Base-by-base conservation (phyloP, 2,888 invertebrate genomes). In the Amiota mariae region DNA sequence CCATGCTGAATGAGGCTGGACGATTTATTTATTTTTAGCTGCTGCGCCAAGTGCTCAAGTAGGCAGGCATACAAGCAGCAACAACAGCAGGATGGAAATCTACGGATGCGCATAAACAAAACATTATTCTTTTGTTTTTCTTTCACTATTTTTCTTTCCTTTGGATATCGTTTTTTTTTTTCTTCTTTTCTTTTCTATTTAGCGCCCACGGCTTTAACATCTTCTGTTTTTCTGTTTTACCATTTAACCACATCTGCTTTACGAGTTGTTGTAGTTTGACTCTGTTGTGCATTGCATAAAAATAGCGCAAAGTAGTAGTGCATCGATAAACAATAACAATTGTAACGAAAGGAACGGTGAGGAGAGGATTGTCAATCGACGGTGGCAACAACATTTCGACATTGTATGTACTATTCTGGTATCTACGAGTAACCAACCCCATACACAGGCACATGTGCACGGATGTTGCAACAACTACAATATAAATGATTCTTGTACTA, bases 291-390 rank as follows among this genome's bases (percentile, higher is more conserved):
- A 20, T 36, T 9, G 67, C 83, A 83, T 82, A 78, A 83, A 83
- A 83, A 84, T 83, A 82, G 85, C 82, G 83, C 84, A 85, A 83
- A 83, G 83, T 83, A 83, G 83, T 83, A 85, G 83, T 83, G 84
- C 83, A 83, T 85, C 83, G 83, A 83, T 83, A 83, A 83, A 83
- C 85, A 83, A 83, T 83, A 83, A 85, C 83, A 83, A 83, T 81
- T 81, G 78, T 72, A 24, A 24, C 3, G 24, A 24, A 3, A 24
- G 24, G 24, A 24, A 3, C 1, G 24, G 24, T 24, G 24, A 24
- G 24, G 24, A 24, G 24, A 2, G 24, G 3, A 24, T 1, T 24
- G 24, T 24, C 24, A 1, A 24, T 24, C 24, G 24, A 24, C 24
- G 36, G 36, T 36, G 6, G 36, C 36, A 36, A 36, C 36, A 36